Evolutionary conservation across 2,888 invertebrate species (phyloP), one percentile per base, ranked within the genome.

Genomic region (Diplazon laetatorius): DNA sequence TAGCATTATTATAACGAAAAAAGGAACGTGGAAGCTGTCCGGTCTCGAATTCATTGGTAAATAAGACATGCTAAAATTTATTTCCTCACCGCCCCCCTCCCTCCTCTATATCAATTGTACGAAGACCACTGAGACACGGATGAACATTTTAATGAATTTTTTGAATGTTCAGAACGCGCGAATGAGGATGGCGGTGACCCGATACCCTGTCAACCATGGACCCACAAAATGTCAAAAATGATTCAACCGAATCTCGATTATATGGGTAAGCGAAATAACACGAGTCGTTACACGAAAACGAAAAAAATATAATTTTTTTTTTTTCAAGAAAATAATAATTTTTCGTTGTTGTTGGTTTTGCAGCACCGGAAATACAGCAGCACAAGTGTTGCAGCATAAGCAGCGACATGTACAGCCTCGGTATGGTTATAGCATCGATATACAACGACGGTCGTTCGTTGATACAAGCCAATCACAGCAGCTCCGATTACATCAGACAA

Each of bases 341-440:
- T n/a, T 42, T n/a, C n/a, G n/a, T n/a, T n/a, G n/a, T n/a, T n/a
- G n/a, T n/a, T n/a, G n/a, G n/a, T 12, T 65, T 35, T 91, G 85
- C 93, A 95, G 99, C 99, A 66, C 99, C 99, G 0, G 99, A 99
- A 93, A 95, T 96, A 50, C 98, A 99, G 92, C 93, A 94, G 25
- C 94, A 94, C 85, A 96, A 96, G 25, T 93, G 94, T 60, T 96
- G 96, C 92, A 97, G 96, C 89, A 95, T 96, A 68, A 93, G 96
- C 52, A 98, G 98, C 85, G 99, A 99, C 91, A 98, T 99, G 96
- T 99, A 96, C 92, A 98, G 98, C 0, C 92, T 99, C 83, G 99
- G 99, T 16, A 95, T 99, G 94, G 95, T 98, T 68, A 95, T 99
- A 85, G 97, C 97, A 89, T 94, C 98, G 75, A 94, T 99, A 73